phyloP scores from a whole-genome alignment of 2,888 invertebrate species.

The Calliopum simillimum region DNA sequence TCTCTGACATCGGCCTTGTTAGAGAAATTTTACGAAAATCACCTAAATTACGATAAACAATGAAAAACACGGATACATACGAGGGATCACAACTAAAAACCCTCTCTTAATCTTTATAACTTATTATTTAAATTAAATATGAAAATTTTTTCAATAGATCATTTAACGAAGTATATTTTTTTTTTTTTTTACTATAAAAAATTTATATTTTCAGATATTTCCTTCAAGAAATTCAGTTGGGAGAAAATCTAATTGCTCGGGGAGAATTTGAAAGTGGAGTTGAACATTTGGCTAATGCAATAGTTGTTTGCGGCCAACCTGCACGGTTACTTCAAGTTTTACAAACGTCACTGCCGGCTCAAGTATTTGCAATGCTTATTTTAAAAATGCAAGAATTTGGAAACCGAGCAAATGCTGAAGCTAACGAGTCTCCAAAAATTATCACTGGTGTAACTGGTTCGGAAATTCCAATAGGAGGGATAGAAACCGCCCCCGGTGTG shows the following conservation, averaged over 20 bases:
- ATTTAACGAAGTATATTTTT: not conserved
- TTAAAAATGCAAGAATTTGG: slow-evolving; percentile 73
- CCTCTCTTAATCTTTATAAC: too few species aligned
- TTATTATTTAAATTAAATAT: too few species aligned
- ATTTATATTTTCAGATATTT: slow-evolving; percentile 67
- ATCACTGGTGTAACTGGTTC: slow-evolving; percentile 47
- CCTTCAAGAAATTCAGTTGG: slow-evolving; percentile 85
- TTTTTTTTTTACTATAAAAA: not conserved
- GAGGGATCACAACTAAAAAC: too few species aligned
- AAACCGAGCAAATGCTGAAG: slow-evolving; percentile 56
- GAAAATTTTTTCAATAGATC: too few species aligned
- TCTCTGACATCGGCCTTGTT: too few species aligned
- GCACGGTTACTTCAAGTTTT: slow-evolving; percentile 70
- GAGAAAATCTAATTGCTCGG: slow-evolving; percentile 89
- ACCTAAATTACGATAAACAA: too few species aligned
- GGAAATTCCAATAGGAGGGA: slow-evolving; percentile 52
- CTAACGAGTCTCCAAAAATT: slow-evolving; percentile 56
- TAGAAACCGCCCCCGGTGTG: slow-evolving; percentile 53
- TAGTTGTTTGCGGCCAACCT: slow-evolving; percentile 94
- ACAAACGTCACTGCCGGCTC: slow-evolving; percentile 95
- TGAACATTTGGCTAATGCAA: slow-evolving; percentile 95
- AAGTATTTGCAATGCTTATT: slow-evolving; percentile 90
- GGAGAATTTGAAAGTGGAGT: slow-evolving; percentile 92
- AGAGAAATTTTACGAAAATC: too few species aligned
- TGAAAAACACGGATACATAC: too few species aligned